Percentiles rank a stretch among this genome's conserved stretches.
phyloP scores from a whole-genome alignment of 2,888 invertebrate genomes.

The Eustalomyia histrio region DNA sequence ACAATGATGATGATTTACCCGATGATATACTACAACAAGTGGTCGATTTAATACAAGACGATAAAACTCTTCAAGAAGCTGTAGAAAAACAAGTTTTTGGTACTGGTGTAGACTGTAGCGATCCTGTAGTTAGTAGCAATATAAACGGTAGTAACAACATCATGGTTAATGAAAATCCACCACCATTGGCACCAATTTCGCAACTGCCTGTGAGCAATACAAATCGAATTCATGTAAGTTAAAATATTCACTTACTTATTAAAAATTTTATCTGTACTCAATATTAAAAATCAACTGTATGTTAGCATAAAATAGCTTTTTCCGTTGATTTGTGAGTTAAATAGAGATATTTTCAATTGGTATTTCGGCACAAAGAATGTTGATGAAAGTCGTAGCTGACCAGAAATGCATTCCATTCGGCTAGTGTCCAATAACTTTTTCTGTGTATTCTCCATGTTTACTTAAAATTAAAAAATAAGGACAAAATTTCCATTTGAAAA shows the following conservation, averaged over 20 bases:
- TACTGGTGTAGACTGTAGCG: conserved; percentile 70
- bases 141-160: conserved; percentile 48
- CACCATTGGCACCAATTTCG: conserved; percentile 59
- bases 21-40: conserved; percentile 87
- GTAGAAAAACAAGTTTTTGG: conserved; percentile 85
- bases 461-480: too few relatives aligned
- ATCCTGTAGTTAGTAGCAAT: conserved; percentile 37
- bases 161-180: conserved; percentile 50
- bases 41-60: conserved; percentile 85
- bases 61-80: conserved; percentile 86
- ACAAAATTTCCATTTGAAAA: too few relatives aligned
- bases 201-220: conserved; percentile 49
- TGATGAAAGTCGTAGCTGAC: too few relatives aligned
- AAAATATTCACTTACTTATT: neutral
- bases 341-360: too few relatives aligned
- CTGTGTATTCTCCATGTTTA: too few relatives aligned
- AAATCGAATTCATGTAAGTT: conserved; percentile 52
- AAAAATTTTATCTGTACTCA: too few relatives aligned
- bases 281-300: too few relatives aligned
- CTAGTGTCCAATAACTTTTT: too few relatives aligned
- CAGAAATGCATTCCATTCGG: too few relatives aligned
- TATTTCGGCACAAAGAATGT: too few relatives aligned
- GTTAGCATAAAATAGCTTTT: too few relatives aligned
- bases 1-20: conserved; percentile 81
- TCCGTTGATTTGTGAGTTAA: too few relatives aligned